Percentiles rank a stretch among this genome's conserved stretches.
Evolutionary conservation across 1,140 invertebrate genomes (phyloP).

Genomic region (Temnothorax nylanderi): DNA sequence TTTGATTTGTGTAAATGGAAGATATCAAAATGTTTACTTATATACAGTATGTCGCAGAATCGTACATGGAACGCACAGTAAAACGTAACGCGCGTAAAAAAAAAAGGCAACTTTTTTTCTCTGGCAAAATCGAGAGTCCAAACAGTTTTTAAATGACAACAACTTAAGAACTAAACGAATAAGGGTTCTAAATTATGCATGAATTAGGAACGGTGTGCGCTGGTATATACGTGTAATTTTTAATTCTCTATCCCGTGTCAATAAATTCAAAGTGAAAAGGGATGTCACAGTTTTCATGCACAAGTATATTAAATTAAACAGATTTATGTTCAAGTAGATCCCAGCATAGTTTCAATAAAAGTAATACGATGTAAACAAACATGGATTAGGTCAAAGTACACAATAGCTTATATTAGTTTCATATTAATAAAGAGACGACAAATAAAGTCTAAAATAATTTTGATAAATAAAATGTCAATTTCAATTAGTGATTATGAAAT

Average conservation of each 20-base stretch:
- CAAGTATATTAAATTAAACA: not conserved
- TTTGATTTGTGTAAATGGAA: not conserved
- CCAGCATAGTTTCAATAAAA: not conserved
- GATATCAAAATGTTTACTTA: not conserved
- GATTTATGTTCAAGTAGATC: not conserved
- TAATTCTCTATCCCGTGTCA: not conserved
- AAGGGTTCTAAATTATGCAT: not conserved
- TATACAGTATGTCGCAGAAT: not conserved
- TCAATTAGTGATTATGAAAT: too few relatives aligned
- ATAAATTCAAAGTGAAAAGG: not conserved
- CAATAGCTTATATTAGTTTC: not conserved
- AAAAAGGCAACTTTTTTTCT: not conserved
- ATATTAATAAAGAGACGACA: not conserved
- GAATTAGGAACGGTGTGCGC: not conserved
- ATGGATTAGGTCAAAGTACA: not conserved
- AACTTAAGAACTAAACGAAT: not conserved
- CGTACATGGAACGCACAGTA: not conserved
- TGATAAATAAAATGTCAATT: not conserved
- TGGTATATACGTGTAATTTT: not conserved
- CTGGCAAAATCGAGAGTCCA: not conserved
- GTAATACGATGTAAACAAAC: conserved; percentile 12
- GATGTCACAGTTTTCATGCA: not conserved
- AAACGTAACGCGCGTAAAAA: not conserved
- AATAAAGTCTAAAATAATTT: not conserved
- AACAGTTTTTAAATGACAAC: not conserved